phyloP scores from a whole-genome alignment of 2,113 vertebrate species.

The Piprites chloris region DNA sequence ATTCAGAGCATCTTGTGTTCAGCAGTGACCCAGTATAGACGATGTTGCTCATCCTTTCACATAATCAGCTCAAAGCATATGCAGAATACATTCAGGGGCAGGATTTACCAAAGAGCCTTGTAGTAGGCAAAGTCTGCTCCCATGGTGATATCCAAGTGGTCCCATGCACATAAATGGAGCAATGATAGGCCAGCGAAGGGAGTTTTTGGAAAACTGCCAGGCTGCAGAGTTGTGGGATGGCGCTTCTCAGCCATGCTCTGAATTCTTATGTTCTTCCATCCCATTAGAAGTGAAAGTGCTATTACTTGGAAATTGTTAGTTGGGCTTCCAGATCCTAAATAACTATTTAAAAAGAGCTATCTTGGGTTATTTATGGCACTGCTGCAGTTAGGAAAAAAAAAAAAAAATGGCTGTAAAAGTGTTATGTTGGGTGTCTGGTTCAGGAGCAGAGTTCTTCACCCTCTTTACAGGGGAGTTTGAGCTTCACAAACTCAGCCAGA shows the following conservation, averaged over 20 bases:
- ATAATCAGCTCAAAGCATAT: not conserved
- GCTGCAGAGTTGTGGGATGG: not conserved
- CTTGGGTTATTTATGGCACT: not conserved
- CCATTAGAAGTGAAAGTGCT: not conserved
- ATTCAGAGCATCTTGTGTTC: not conserved
- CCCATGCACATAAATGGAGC: not conserved
- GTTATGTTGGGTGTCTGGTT: not conserved
- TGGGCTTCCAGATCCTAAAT: not conserved
- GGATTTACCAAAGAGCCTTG: not conserved
- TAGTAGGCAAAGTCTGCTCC: not conserved
- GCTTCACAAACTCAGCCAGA: not conserved
- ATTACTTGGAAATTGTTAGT: not conserved
- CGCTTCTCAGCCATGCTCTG: not conserved
- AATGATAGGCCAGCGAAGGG: not conserved
- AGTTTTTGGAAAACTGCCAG: not conserved
- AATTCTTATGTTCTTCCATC: not conserved
- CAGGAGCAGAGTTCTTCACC: not conserved
- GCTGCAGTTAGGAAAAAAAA: not conserved
- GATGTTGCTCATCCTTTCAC: not conserved
- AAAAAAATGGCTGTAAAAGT: not conserved
- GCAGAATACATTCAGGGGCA: not conserved
- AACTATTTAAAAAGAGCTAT: not conserved
- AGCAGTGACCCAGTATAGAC: rapidly evolving
- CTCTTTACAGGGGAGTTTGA: not conserved
- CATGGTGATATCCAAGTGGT: not conserved